Base-by-base conservation (phyloP, 2,888 invertebrate species). In the Chirona hameri region DNA sequence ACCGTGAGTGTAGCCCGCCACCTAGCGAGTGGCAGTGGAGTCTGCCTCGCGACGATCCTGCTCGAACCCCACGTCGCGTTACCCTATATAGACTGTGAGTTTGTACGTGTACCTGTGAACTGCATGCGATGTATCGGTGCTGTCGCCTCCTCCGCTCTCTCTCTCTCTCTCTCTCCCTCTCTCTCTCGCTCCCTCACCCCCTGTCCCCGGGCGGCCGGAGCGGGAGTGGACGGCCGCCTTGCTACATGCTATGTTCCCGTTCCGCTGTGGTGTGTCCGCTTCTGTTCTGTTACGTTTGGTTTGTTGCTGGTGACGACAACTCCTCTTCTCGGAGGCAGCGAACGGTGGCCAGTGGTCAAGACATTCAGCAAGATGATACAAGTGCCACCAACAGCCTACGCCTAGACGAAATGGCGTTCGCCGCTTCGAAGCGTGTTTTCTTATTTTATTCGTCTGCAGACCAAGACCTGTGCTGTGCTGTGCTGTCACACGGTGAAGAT, bases 101-200 rank as follows among this genome's bases (percentile, higher is more conserved):
- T 76, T 76, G 76, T 76, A 76, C 76, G 76, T 76, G 76, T 76
- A 46, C 18, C 76, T 76, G 76, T 76, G 76, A 76, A 39, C 24
- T 24, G 76, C 46, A 46, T 76, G 76, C 72, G 46, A 24, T 39
- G 39, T 46, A 24, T 46, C 24, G 39, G 21, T 31, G 76, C 76
- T 60, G 60, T 60, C 60, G 60, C 60, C n/a, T 60, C 60, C 39
- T 39, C 39, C 39, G 39, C 7, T 39, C 39, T 39, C 39, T 39
- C 39, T 29, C 65, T 52, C 18, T 12, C 7, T 1, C 31, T 18
- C 31, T n/a, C 31, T 31, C n/a, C n/a, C n/a, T 14, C 18, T 31
- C 72, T 18, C 3, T 14, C 72, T 29, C 65, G 0, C 27, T 27
- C 10, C 80, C 29, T 0, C 27, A 9, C 52, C 52, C n/a, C n/a